Evolutionary conservation across 2,113 vertebrate genomes (phyloP), one percentile per base, ranked within the genome.

Genomic region (Pseudorasbora parva): DNA sequence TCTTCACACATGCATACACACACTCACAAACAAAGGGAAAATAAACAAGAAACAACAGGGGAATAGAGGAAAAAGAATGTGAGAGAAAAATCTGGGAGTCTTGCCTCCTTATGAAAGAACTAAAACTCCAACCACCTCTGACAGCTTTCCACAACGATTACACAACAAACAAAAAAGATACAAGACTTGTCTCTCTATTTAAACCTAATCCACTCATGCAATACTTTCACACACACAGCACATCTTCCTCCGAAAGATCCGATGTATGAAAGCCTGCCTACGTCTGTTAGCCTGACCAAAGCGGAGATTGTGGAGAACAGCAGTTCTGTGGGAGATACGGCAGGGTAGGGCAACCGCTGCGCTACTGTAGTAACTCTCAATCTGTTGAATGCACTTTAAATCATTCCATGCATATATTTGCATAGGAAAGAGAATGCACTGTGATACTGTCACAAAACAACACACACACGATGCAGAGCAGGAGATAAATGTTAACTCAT

Each of bases 161-260:
- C 59, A 33, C 77, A 64, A 79, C 77, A 64, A 64, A 64, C 57
- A 79, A 64, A 79, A 25, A 25, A 64, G 41, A 79, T 47, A 49
- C 41, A 79, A 79, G 59, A 64, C 59, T 30, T 64, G 77, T 64
- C 77, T 79, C 77, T 79, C 41, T 79, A 30, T 79, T 64, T 79
- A 49, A 49, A 45, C n/a, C 25, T 64, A 64, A 79, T 57, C 41
- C 41, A 60, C 54, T 60, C 49, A 57, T 19, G 51, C 30, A 72
- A 87, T 88, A 76, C 37, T 43, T 10, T 43, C 37, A 76, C 49
- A 62, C 49, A 64, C 43, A 10, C 81, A 75, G 69, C 21, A 17
- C 77, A 82, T 84, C 87, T 89, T 86, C 30, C 90, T 92, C 88
- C 88, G 83, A 86, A 82, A 89, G 81, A 89, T 84, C 74, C 57